Percentiles rank a stretch among this genome's conserved stretches.
Conservation (phyloP, 2,797 vertebrate species). For the Pseudochirops corinnae region DNA sequence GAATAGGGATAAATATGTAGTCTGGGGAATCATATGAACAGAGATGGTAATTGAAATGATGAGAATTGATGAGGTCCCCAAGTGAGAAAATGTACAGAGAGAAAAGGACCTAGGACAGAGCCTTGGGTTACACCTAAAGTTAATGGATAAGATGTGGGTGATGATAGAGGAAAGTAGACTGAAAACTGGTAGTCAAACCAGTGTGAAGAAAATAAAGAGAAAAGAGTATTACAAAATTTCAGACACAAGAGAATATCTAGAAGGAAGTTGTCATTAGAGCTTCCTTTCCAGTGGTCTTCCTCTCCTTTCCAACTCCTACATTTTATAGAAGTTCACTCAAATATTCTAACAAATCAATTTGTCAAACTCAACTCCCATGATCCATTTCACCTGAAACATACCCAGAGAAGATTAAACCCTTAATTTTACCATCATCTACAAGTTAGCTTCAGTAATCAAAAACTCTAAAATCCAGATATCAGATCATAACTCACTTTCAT, state of each 20-base stretch:
- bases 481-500: background rate
- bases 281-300: background rate
- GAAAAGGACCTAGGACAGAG: too few species aligned
- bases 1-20: background rate
- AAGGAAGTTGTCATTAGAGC: background rate
- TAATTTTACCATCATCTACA: constrained; percentile 1
- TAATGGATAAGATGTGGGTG: background rate
- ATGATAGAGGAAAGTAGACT: background rate
- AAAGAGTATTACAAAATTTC: background rate
- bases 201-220: background rate
- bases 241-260: background rate
- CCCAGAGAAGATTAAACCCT: background rate
- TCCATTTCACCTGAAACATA: background rate
- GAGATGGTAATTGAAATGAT: background rate
- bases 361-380: constrained; percentile 8
- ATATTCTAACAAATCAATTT: background rate
- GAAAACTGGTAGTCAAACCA: background rate
- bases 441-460: background rate
- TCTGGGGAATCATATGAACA: background rate
- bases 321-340: constrained; percentile 23
- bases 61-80: background rate
- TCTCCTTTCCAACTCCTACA: background rate
- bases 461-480: background rate
- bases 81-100: background rate
- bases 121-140: background rate